Conservation (phyloP, 1,140 invertebrate species). For the Tetramorium simillimum region DNA sequence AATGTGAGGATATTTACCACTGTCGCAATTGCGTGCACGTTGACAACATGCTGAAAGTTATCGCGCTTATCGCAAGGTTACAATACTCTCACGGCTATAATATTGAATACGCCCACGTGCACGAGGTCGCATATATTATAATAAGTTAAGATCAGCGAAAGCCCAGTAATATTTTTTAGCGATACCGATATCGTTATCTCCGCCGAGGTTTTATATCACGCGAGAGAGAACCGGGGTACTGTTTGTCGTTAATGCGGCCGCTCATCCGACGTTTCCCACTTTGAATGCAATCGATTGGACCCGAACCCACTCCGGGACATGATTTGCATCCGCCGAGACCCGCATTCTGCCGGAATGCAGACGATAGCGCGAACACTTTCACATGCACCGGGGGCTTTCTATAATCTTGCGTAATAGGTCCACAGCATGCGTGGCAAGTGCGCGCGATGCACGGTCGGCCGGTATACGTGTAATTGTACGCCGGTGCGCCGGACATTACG, state of each 20-base stretch:
- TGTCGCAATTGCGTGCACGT: background rate
- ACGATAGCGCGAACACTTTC: slow-evolving; percentile 70
- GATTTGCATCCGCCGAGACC: slow-evolving; percentile 23
- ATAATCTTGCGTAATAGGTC: slow-evolving; percentile 74
- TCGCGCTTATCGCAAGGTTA: background rate
- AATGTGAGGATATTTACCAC: background rate
- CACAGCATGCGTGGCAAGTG: slow-evolving; percentile 55
- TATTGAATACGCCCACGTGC: background rate
- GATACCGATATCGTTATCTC: background rate
- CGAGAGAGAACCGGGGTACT: background rate
- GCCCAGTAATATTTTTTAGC: background rate
- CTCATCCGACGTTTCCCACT: background rate
- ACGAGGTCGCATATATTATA: background rate
- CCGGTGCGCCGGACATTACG: background rate
- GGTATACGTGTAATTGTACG: background rate
- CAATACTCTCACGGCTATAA: background rate
- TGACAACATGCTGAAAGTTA: slow-evolving; percentile 1
- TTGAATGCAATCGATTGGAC: slow-evolving; percentile 1
- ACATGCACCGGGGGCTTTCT: slow-evolving; percentile 71
- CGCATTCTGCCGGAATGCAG: slow-evolving; percentile 63
- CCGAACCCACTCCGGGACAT: slow-evolving; percentile 2
- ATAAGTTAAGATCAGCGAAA: background rate
- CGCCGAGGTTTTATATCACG: background rate
- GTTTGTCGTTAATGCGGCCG: background rate
- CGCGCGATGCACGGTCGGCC: slow-evolving; percentile 12